These are phyloP conservation scores for Agrilus biguttatus DNA, from an alignment of 2,888 invertebrate species.

Conservation along the genomic window DNA sequence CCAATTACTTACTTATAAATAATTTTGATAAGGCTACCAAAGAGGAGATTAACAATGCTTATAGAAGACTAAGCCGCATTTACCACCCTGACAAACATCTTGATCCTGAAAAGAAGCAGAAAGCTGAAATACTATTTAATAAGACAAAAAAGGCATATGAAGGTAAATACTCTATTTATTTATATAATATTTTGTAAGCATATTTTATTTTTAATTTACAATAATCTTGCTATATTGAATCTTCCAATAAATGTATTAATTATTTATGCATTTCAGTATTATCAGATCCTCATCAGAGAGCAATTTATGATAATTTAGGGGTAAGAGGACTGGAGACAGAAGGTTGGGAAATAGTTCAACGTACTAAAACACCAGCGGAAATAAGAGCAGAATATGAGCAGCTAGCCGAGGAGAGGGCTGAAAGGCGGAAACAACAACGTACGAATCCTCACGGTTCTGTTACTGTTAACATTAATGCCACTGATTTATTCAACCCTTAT, in stretches of 20 bases:
- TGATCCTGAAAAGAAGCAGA: constrained; percentile 66
- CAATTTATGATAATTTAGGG: constrained; percentile 88
- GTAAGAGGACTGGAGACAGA: constrained; percentile 83
- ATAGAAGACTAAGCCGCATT: constrained; percentile 76
- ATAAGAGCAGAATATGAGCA: constrained; percentile 95
- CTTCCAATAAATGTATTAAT: background rate
- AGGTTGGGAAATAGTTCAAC: constrained; percentile 88
- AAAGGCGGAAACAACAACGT: constrained; percentile 71
- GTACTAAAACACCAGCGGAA: constrained; percentile 86
- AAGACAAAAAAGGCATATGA: constrained; percentile 90
- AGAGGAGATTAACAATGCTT: constrained; percentile 90
- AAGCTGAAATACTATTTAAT: constrained; percentile 86
- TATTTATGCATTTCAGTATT: constrained; percentile 45
- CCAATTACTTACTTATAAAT: background rate
- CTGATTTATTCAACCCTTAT: constrained; percentile 82
- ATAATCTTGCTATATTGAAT: too few relatives aligned
- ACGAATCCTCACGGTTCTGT: constrained; percentile 87
- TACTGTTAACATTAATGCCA: constrained; percentile 79
- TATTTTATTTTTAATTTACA: too few relatives aligned
- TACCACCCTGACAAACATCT: constrained; percentile 97
- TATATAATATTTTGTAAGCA: background rate
- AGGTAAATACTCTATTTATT: constrained; percentile 34
- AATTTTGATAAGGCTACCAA: constrained; percentile 56
- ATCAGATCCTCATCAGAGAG: constrained; percentile 82
- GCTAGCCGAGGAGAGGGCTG: constrained; percentile 69